Evolutionary conservation across 2,797 vertebrate genomes (phyloP).

Genomic region (Emydoidea blandingii): DNA sequence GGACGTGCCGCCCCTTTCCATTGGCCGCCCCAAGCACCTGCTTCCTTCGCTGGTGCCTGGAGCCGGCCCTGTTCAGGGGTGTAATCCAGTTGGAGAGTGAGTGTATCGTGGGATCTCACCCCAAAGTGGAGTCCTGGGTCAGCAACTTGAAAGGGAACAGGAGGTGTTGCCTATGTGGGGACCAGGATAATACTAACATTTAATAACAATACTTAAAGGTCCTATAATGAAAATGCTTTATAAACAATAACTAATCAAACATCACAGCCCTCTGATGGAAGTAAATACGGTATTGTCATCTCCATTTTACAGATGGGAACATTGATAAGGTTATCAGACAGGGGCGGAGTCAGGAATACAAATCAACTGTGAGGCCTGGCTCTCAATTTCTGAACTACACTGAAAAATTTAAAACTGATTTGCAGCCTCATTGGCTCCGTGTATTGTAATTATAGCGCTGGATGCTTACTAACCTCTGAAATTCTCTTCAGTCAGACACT

Average conservation of each 20-base stretch:
- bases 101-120: background rate
- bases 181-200: background rate
- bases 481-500: background rate
- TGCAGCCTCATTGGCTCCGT: background rate
- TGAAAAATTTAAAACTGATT: conserved; percentile 16
- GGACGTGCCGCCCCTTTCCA: no score
- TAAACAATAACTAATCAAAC: background rate
- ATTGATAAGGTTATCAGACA: conserved; percentile 44
- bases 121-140: background rate
- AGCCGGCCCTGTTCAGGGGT: background rate
- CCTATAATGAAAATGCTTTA: conserved; percentile 5
- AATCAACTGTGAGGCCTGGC: conserved; percentile 27
- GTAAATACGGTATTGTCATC: background rate
- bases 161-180: background rate
- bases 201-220: background rate
- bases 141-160: background rate
- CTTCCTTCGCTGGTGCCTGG: no score
- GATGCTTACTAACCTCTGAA: background rate
- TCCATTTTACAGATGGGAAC: conserved; percentile 26
- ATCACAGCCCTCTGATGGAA: background rate
- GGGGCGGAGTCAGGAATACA: conserved; percentile 45
- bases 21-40: no score
- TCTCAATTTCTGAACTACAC: conserved; percentile 35
- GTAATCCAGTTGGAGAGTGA: background rate
- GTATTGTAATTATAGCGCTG: background rate